These are phyloP conservation scores for Xanthia icteritia DNA, from an alignment of 2,888 invertebrate species.

Conservation along the genomic window DNA sequence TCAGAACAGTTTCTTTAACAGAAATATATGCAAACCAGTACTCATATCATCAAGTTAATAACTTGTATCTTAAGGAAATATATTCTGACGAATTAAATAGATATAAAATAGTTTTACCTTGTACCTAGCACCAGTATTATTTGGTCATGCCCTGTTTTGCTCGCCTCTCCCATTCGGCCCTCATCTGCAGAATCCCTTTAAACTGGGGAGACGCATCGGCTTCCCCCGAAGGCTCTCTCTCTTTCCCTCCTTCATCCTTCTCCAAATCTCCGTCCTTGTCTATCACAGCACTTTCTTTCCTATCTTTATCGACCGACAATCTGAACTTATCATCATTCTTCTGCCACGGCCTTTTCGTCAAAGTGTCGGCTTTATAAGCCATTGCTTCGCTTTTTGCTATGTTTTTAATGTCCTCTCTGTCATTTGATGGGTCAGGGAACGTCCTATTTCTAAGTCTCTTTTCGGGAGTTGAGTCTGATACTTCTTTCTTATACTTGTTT, in stretches of 20 bases:
- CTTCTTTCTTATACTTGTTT: conserved; percentile 88
- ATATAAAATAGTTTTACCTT: conserved; percentile 67
- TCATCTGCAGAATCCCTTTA: conserved; percentile 93
- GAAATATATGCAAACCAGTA: too few relatives aligned
- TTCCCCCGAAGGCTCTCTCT: conserved; percentile 79
- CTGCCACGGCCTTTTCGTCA: conserved; percentile 86
- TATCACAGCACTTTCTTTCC: conserved; percentile 85
- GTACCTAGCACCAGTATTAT: conserved; percentile 87
- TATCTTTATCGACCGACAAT: conserved; percentile 81
- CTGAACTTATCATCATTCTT: conserved; percentile 82
- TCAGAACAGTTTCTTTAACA: neutral
- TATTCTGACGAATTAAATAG: neutral
- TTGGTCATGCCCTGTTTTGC: conserved; percentile 93
- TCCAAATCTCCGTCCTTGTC: conserved; percentile 82
- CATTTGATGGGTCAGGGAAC: conserved; percentile 88
- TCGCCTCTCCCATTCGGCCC: conserved; percentile 94
- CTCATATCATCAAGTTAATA: neutral
- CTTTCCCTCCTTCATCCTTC: conserved; percentile 78
- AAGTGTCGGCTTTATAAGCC: conserved; percentile 86
- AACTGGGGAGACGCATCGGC: conserved; percentile 90
- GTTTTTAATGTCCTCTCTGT: conserved; percentile 86
- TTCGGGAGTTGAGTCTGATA: conserved; percentile 88
- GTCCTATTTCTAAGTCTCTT: conserved; percentile 87
- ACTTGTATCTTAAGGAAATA: neutral
- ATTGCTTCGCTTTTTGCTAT: conserved; percentile 83